Conservation (phyloP, 2,113 vertebrate species). For the Cyanoderma ruficeps region DNA sequence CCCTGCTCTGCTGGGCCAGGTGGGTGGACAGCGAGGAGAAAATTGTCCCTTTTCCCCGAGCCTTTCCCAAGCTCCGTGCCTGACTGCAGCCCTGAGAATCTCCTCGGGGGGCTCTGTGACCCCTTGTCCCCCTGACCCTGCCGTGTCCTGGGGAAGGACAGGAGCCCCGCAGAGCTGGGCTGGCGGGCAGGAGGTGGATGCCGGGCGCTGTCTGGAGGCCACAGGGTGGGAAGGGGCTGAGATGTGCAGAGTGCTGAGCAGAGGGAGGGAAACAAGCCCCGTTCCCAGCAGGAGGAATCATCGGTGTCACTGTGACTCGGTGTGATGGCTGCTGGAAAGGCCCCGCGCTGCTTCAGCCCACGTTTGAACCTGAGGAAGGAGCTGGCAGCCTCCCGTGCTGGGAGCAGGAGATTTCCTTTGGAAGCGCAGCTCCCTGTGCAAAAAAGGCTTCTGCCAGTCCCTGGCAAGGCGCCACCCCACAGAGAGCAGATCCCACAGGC, state of each 20-base stretch:
- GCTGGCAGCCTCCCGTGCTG: not conserved
- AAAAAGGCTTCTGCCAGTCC: not conserved
- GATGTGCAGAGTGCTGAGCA: not conserved
- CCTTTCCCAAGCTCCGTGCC: not conserved
- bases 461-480: not conserved
- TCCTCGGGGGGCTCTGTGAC: not conserved
- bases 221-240: not conserved
- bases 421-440: not conserved
- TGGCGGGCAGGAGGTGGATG: not conserved
- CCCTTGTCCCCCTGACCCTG: not conserved
- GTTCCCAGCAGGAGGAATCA: not conserved
- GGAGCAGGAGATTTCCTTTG: not conserved
- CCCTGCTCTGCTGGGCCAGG: not conserved
- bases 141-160: not conserved
- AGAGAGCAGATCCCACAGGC: not conserved
- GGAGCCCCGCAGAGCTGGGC: not conserved
- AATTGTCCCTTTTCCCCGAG: not conserved
- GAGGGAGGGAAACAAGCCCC: not conserved
- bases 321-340: not conserved
- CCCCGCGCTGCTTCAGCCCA: not conserved
- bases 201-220: not conserved
- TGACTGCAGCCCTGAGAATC: accelerated
- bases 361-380: not conserved
- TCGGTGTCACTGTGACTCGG: not conserved
- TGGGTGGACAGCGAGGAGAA: not conserved